Base-by-base conservation (phyloP, 2,113 vertebrate species). In the Pedionomus torquatus region DNA sequence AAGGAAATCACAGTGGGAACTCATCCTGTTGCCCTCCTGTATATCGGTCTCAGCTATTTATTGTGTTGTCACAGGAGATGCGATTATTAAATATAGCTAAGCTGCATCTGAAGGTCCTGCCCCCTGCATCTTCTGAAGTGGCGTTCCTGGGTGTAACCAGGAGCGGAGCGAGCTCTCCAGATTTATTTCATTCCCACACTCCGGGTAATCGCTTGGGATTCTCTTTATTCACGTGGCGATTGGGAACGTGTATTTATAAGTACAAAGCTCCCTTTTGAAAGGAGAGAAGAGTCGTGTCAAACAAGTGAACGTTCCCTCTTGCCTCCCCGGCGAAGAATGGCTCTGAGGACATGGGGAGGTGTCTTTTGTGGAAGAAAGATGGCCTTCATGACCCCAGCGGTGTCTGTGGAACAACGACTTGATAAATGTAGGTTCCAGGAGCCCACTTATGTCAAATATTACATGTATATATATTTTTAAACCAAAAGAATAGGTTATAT, bases 221-320 rank as follows among this genome's bases (percentile, higher is more conserved):
- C 58, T 83, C 55, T 92, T 77, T 74, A 78, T 93, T 90, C 93
- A 88, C 71, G 33, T 71, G 83, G 10, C 80, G 58, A 81, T 95
- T 90, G 39, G 24, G 51, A 46, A 43, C 63, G 55, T 77, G 76
- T 94, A 90, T 96, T 93, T 96, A 39, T 77, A 92, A 90, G 85
- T 89, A 83, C 90, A 94, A 93, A 90, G 64, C 11, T 24, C 12
- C 17, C 54, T 96, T 96, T 86, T 79, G 75, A 96, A 68, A 55
- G 20, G 58, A 81, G 82, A 39, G 91, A 77, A 93, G 75, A 91
- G 60, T 49, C 19, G 43, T 74, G 35, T 84, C 83, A 71, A 61
- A 74, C 52, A 94, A 90, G 10, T 8, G 35, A 68, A 61, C 13
- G 37, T 44, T 92, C 44, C 28, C 33, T 1, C 74, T 94, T 89